These are phyloP conservation scores for Danionella dracula DNA, from an alignment of 2,797 vertebrate species.

Conservation along the genomic window DNA sequence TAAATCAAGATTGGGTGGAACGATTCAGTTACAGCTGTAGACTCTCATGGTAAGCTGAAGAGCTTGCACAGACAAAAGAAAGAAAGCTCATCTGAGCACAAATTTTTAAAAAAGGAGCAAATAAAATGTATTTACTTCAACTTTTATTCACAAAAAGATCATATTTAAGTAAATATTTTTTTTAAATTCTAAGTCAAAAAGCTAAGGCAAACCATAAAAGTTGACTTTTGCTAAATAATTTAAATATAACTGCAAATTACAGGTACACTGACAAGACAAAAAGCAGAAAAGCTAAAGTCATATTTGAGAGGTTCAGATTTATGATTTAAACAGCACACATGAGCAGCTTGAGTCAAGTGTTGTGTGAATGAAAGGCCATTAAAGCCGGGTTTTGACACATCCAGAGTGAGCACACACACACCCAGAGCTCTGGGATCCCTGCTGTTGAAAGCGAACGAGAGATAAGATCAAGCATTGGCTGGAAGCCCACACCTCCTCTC, in stretches of 20 bases:
- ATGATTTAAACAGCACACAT: neutral
- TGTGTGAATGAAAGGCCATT: slow-evolving; percentile 3
- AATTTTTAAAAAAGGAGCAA: too few relatives aligned
- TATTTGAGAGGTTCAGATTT: neutral
- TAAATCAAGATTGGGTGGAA: too few relatives aligned
- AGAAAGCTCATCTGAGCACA: neutral
- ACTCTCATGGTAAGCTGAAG: neutral
- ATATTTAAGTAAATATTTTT: too few relatives aligned
- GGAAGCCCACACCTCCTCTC: neutral
- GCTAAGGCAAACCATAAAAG: too few relatives aligned
- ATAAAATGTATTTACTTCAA: too few relatives aligned
- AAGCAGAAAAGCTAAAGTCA: neutral
- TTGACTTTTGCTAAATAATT: too few relatives aligned
- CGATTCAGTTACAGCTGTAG: slow-evolving; percentile 5
- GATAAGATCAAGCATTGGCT: slow-evolving; percentile 23
- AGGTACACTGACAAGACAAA: too few relatives aligned
- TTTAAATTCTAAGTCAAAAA: too few relatives aligned
- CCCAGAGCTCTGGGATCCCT: neutral
- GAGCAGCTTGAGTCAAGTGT: neutral
- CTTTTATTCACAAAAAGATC: too few relatives aligned
- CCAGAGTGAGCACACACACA: slow-evolving; percentile 14
- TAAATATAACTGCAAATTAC: too few relatives aligned
- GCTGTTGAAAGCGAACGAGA: slow-evolving; percentile 13
- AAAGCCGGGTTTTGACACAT: slow-evolving; percentile 2
- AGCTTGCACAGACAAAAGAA: neutral